A percentile compares a stretch with the other conserved stretches of the same genome.
Evolutionary conservation across 1,140 invertebrate genomes (phyloP).

Genomic region (Adelges cooleyi): DNA sequence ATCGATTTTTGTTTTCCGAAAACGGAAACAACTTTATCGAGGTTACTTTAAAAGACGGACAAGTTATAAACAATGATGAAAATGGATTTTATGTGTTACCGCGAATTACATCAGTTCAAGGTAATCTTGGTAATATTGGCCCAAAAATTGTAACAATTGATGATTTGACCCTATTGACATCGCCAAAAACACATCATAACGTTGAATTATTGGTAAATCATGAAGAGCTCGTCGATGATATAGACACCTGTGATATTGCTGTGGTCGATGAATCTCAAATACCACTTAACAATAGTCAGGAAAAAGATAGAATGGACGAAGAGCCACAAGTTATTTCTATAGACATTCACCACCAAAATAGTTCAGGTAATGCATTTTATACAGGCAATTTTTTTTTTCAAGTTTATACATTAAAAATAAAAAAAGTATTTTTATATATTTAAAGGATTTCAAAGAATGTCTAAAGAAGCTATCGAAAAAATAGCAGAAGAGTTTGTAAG

Average conservation of each 20-base stretch:
- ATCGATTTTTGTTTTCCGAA: constrained; percentile 18
- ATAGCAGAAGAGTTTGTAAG: constrained; percentile 26
- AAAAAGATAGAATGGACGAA: constrained; percentile 13
- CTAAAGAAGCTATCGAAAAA: constrained; percentile 24
- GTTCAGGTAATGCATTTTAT: constrained; percentile 9
- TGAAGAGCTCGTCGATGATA: constrained; percentile 17
- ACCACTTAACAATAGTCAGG: constrained; percentile 1
- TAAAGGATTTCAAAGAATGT: constrained; percentile 24
- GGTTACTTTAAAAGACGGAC: constrained; percentile 5
- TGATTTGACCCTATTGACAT: constrained; percentile 14
- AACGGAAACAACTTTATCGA: constrained; percentile 8
- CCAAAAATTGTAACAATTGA: constrained; percentile 20
- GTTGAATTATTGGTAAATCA: constrained; percentile 21
- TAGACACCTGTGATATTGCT: constrained; percentile 24
- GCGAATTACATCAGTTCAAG: constrained; percentile 3
- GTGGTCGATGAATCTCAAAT: constrained; percentile 22
- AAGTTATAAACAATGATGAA: constrained; percentile 1
- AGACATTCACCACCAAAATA: constrained; percentile 7
- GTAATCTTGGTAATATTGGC: not conserved
- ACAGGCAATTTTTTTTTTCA: too few relatives aligned
- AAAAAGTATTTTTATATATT: not conserved
- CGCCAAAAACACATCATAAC: constrained; percentile 22
- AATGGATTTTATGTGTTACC: constrained; percentile 21
- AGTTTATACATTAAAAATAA: too few relatives aligned
- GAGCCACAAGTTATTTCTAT: not conserved